Conservation (phyloP, 2,888 invertebrate genomes). For the Amphipoea oculea region DNA sequence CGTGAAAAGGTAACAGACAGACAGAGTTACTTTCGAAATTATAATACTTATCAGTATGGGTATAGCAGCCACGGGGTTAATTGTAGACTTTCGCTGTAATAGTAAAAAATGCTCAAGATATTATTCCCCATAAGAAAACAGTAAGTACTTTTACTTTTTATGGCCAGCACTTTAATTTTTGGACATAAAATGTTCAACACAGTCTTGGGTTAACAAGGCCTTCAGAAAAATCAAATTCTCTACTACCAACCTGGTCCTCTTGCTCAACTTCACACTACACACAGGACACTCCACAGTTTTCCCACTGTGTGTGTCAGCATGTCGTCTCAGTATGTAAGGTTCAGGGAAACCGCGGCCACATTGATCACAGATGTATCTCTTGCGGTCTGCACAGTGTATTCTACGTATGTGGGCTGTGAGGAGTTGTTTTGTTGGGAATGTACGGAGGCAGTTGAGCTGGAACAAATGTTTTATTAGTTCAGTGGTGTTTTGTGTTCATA, state of each 20-base stretch:
- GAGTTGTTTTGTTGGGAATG: conserved; percentile 30
- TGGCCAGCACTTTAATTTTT: too few species aligned
- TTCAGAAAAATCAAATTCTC: background rate
- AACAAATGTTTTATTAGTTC: conserved; percentile 32
- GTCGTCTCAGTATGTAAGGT: conserved; percentile 43
- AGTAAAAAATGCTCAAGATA: too few species aligned
- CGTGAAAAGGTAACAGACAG: too few species aligned
- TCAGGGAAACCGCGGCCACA: conserved; percentile 51
- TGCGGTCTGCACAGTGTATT: conserved; percentile 56
- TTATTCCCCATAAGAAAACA: too few species aligned
- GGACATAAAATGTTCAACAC: too few species aligned
- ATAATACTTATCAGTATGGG: too few species aligned
- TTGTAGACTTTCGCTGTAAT: too few species aligned
- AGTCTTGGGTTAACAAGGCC: background rate
- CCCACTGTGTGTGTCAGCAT: conserved; percentile 29
- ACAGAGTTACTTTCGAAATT: too few species aligned
- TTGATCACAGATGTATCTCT: conserved; percentile 51
- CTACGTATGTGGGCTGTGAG: conserved; percentile 57
- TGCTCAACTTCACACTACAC: conserved; percentile 39
- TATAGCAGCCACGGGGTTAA: too few species aligned
- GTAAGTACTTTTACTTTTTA: too few species aligned
- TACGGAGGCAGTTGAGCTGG: conserved; percentile 40
- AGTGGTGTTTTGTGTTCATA: too few species aligned
- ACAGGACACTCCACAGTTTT: conserved; percentile 44
- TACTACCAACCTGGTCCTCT: conserved; percentile 47